A percentile compares a stretch with the other conserved stretches of the same genome.
phyloP scores from a whole-genome alignment of 2,888 invertebrate genomes.

The Drosophila recens region DNA sequence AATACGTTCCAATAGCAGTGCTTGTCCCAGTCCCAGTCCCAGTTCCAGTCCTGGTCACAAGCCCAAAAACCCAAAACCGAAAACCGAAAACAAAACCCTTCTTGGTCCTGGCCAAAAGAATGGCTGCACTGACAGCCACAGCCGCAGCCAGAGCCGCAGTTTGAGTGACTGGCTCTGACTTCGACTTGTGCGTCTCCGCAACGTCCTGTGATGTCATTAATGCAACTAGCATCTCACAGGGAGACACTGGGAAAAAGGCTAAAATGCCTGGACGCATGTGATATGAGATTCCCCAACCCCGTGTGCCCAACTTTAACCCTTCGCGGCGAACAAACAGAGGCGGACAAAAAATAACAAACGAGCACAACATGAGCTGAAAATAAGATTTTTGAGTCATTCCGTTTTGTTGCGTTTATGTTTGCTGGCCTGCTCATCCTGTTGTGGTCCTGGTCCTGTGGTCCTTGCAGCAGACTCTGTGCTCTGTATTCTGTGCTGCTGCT shows the following conservation, averaged over 20 bases:
- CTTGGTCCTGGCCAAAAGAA: constrained; percentile 4
- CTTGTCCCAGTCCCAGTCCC: background rate
- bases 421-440: constrained; percentile 31
- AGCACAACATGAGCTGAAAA: constrained; percentile 80
- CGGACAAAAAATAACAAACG: constrained; percentile 77
- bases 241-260: constrained; percentile 17
- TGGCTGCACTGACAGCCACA: constrained; percentile 35
- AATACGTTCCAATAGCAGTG: constrained; percentile 7
- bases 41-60: background rate
- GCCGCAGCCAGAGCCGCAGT: constrained; percentile 21
- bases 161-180: constrained; percentile 76
- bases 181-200: constrained; percentile 68
- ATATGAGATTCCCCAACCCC: constrained; percentile 34
- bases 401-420: constrained; percentile 79
- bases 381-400: constrained; percentile 81
- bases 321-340: constrained; percentile 44
- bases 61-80: background rate
- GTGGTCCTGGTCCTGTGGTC: constrained; percentile 11
- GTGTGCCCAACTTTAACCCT: constrained; percentile 37
- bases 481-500: constrained; percentile 3
- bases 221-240: constrained; percentile 65
- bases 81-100: constrained; percentile 19
- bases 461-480: constrained; percentile 22
- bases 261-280: constrained; percentile 66
- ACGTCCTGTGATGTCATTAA: constrained; percentile 72